These are phyloP conservation scores for Graphium colonna DNA, from an alignment of 2,888 invertebrate species.

Conservation along the genomic window DNA sequence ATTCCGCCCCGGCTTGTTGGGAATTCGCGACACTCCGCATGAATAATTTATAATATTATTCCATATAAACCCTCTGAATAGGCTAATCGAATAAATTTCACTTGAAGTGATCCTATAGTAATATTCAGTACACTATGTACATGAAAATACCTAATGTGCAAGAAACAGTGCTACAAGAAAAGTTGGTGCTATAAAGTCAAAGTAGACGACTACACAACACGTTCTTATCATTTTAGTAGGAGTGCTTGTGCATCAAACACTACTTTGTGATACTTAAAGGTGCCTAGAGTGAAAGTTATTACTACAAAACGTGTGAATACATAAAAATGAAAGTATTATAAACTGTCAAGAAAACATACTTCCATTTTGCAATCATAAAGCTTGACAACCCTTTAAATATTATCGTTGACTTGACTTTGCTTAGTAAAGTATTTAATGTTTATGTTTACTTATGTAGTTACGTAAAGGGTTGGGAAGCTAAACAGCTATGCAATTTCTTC, in stretches of 20 bases:
- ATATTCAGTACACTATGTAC: slow-evolving; percentile 18
- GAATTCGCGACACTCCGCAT: slow-evolving; percentile 33
- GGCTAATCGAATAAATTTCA: slow-evolving; percentile 9
- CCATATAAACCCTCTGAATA: slow-evolving; percentile 5
- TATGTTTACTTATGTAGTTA: slow-evolving; percentile 38
- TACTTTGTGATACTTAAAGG: slow-evolving; percentile 44
- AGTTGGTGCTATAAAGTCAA: slow-evolving; percentile 29
- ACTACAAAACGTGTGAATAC: slow-evolving; percentile 30
- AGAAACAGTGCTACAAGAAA: slow-evolving; percentile 31
- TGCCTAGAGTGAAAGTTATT: slow-evolving; percentile 43
- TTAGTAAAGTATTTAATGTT: slow-evolving; percentile 30
- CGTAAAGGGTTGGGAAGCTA: slow-evolving; percentile 41
- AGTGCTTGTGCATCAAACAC: slow-evolving; percentile 42
- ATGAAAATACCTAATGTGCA: slow-evolving; percentile 29
- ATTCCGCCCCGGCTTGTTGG: slow-evolving; percentile 37
- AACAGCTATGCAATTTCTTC: slow-evolving; percentile 40
- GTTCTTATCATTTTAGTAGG: slow-evolving; percentile 25
- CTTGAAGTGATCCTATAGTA: neutral
- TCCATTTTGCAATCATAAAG: slow-evolving; percentile 35
- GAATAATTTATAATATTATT: slow-evolving; percentile 20
- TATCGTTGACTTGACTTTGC: slow-evolving; percentile 25
- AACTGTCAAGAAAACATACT: slow-evolving; percentile 28
- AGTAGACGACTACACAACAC: slow-evolving; percentile 28
- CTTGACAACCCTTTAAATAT: slow-evolving; percentile 38
- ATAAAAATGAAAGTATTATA: slow-evolving; percentile 22